These are phyloP conservation scores for Falco punctatus DNA, from an alignment of 2,113 vertebrate species.

Conservation along the genomic window DNA sequence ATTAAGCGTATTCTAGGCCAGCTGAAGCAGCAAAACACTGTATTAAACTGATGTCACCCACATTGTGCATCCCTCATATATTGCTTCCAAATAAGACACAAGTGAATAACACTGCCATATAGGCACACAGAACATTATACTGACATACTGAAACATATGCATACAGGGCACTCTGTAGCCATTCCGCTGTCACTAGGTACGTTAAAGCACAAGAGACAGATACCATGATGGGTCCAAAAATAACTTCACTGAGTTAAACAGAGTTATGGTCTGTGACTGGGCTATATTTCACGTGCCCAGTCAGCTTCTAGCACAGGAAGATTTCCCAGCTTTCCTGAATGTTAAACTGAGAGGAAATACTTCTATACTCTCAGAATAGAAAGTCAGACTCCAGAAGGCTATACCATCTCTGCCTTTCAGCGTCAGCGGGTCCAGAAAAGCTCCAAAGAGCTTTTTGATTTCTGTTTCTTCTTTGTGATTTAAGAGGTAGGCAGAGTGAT, in stretches of 20 bases:
- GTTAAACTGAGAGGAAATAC: background rate
- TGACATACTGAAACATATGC: background rate
- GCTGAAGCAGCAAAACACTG: background rate
- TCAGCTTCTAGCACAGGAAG: background rate
- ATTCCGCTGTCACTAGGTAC: background rate
- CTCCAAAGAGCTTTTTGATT: background rate
- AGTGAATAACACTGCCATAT: background rate
- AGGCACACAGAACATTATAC: background rate
- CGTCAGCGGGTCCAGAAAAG: background rate
- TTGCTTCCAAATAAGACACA: background rate
- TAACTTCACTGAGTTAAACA: background rate
- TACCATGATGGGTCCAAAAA: background rate
- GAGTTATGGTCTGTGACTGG: background rate
- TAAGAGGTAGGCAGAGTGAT: background rate
- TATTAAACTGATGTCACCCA: background rate
- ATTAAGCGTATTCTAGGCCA: background rate
- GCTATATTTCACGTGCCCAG: background rate
- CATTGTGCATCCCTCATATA: background rate
- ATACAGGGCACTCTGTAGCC: background rate
- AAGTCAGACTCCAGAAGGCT: background rate
- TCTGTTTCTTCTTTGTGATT: background rate
- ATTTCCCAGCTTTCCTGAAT: background rate
- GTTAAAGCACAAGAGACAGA: background rate
- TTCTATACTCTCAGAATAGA: background rate
- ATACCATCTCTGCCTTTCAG: background rate